Conservation (phyloP, 2,797 vertebrate species). For the Thamnophis elegans region DNA sequence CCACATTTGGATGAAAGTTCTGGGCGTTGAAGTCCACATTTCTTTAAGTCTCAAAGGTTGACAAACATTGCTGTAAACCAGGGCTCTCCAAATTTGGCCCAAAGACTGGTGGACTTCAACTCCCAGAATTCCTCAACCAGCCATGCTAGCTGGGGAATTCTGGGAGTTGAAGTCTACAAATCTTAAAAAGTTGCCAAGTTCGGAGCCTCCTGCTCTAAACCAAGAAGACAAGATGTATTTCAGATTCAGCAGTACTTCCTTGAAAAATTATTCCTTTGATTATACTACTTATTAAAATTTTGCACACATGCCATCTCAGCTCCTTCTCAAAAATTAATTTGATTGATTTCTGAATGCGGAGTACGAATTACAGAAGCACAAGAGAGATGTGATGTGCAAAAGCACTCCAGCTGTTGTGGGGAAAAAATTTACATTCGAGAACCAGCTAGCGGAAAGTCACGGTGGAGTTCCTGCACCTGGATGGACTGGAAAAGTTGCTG, state of each 20-base stretch:
- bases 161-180: background rate
- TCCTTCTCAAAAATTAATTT: background rate
- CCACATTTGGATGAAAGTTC: too few relatives aligned
- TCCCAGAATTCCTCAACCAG: background rate
- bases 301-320: background rate
- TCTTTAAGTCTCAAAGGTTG: too few relatives aligned
- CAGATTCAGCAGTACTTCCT: background rate
- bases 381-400: background rate
- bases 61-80: too few relatives aligned
- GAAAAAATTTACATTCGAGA: background rate
- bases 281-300: background rate
- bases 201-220: background rate
- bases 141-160: background rate
- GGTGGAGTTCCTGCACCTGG: background rate
- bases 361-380: background rate
- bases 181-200: background rate
- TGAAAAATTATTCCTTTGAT: background rate
- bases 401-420: background rate
- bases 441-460: background rate
- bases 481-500: background rate
- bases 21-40: too few relatives aligned
- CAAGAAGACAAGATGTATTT: background rate
- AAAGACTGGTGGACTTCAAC: background rate
- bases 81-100: too few relatives aligned
- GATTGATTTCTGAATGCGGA: background rate